phyloP scores from a whole-genome alignment of 1,140 invertebrate genomes.

The Muscidifurax raptorellus region DNA sequence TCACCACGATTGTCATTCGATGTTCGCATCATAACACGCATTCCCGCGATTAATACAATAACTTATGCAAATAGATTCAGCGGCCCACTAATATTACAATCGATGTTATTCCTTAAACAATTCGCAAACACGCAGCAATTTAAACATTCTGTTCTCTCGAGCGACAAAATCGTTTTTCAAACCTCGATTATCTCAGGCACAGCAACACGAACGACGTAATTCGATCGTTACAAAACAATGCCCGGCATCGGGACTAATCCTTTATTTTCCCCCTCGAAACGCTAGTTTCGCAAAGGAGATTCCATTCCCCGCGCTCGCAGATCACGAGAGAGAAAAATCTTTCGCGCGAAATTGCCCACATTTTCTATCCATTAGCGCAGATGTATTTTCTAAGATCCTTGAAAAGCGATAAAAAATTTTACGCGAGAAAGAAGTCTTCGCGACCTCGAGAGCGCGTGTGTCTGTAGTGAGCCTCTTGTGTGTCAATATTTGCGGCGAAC shows the following conservation, averaged over 20 bases:
- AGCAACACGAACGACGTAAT: not conserved
- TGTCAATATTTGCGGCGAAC: conserved; percentile 41
- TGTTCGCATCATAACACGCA: not conserved
- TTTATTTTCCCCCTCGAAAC: not conserved
- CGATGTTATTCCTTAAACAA: not conserved
- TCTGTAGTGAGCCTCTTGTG: not conserved
- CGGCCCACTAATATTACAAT: not conserved
- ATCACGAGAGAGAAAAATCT: not conserved
- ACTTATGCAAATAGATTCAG: not conserved
- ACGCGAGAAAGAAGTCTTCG: not conserved
- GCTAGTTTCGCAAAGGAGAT: conserved; percentile 5
- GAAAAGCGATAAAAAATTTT: not conserved
- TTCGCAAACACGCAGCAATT: not conserved
- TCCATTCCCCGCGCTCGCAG: not conserved
- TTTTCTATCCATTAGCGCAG: conserved; percentile 9
- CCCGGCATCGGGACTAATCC: not conserved
- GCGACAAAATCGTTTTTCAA: not conserved
- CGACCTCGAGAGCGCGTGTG: not conserved
- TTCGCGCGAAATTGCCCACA: conserved; percentile 8
- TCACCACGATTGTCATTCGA: not conserved
- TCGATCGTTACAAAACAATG: not conserved
- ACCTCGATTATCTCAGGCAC: not conserved
- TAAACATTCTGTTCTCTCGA: not conserved
- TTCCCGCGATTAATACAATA: not conserved
- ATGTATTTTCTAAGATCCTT: not conserved